Base-by-base conservation (phyloP, 2,113 vertebrate species). In the Campylorhamphus procurvoides region DNA sequence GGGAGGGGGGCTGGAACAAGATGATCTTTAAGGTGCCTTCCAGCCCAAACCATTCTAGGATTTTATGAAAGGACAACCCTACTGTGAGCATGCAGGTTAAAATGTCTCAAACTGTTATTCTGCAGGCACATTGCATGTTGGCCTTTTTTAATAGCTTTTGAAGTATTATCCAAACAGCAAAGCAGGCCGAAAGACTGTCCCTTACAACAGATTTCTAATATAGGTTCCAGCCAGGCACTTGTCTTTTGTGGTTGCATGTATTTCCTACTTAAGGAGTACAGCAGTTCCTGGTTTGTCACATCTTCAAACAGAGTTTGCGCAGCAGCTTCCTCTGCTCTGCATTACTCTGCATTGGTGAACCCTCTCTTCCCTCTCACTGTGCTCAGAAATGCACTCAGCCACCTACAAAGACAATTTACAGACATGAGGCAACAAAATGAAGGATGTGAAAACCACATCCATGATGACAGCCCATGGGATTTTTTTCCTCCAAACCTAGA, bases 231-330 rank as follows among this genome's bases (percentile, higher is more conserved):
- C 9, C 63, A 90, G 71, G 52, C 91, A 82, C 80, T 90, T 84
- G 71, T 47, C 67, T 94, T 73, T 80, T 96, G 95, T 92, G 95
- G 96, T 81, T 90, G 87, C 67, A 29, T 52, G 47, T 75, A 83
- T 95, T 97, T 97, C 96, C 94, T 97, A 95, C 89, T 94, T 94
- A 63, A 96, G 84, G 71, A 89, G 80, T 56, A 59, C 1, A 94
- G 69, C 77, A 93, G 95, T 97, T 97, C 94, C 96, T 94, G 86
- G 79, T 88, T 94, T 94, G 93, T 90, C 78, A 84, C 73, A 80
- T 87, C 76, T 95, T 95, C 87, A 94, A 84, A 66, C 12, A 84
- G 62, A 74, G 40, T 71, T 3, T 84, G 63, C 47, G 24, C 85
- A 86, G 87, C 92, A 94, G 95, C 77, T 96, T 94, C 93, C 93